phyloP scores from a whole-genome alignment of 1,140 invertebrate genomes.

The Aphaenogaster floridana region DNA sequence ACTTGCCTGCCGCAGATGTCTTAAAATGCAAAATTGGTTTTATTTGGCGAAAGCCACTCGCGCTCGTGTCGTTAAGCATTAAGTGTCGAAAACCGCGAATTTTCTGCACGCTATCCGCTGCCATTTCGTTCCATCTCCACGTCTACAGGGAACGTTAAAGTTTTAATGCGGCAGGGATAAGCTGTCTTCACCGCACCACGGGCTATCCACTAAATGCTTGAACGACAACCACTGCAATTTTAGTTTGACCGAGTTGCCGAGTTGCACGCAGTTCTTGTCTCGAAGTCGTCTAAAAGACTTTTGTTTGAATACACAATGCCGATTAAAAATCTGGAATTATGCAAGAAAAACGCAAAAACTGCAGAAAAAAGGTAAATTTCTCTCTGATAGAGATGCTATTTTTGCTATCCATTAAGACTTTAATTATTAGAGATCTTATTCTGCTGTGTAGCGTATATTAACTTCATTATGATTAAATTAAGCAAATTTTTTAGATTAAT shows the following conservation, averaged over 20 bases:
- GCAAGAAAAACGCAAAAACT: background rate
- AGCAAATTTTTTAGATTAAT: slow-evolving; percentile 24
- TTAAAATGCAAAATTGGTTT: slow-evolving; percentile 53
- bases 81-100: slow-evolving; percentile 54
- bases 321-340: slow-evolving; percentile 18
- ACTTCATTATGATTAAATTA: slow-evolving; percentile 32
- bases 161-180: slow-evolving; percentile 78
- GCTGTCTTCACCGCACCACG: slow-evolving; percentile 69
- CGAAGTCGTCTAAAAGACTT: slow-evolving; percentile 41
- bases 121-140: slow-evolving; percentile 17
- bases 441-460: background rate
- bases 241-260: slow-evolving; percentile 75
- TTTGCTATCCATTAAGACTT: background rate
- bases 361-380: background rate
- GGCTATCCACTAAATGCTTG: slow-evolving; percentile 78
- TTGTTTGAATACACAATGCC: slow-evolving; percentile 31
- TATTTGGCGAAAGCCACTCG: slow-evolving; percentile 26
- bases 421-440: slow-evolving; percentile 25
- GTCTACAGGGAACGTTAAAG: slow-evolving; percentile 69
- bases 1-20: background rate
- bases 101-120: slow-evolving; percentile 52
- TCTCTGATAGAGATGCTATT: background rate
- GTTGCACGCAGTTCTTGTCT: slow-evolving; percentile 47
- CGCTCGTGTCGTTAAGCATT: slow-evolving; percentile 39
- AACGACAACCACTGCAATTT: slow-evolving; percentile 77